Conservation (phyloP, 2,113 vertebrate genomes). For the Epinephelus moara region DNA sequence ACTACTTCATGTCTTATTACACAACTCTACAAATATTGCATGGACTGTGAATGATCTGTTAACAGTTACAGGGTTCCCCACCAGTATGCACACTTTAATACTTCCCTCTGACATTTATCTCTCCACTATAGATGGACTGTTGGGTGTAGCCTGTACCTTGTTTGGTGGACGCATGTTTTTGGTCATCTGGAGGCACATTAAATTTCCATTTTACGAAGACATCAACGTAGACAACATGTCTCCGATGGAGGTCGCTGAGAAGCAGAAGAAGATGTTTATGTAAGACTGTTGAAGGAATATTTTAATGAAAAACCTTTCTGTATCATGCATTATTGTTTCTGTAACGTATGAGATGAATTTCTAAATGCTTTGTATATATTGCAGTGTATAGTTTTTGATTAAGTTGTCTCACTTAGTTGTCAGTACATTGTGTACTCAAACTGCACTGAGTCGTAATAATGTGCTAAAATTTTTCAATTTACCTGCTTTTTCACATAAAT, state of each 20-base stretch:
- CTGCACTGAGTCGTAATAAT: not conserved
- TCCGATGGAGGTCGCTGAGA: conserved; percentile 71
- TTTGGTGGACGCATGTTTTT: conserved; percentile 51
- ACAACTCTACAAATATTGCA: not conserved
- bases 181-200: conserved; percentile 70
- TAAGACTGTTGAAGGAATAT: conserved; percentile 1
- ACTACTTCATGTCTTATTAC: not conserved
- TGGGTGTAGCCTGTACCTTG: conserved; percentile 62
- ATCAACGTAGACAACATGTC: conserved; percentile 41
- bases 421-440: not conserved
- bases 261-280: conserved; percentile 68
- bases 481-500: not conserved
- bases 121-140: conserved; percentile 57
- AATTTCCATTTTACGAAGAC: conserved; percentile 57
- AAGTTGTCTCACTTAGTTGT: not conserved
- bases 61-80: no score
- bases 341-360: not conserved
- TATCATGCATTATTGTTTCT: not conserved
- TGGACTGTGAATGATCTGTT: not conserved
- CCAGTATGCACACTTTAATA: conserved; percentile 6
- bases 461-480: not conserved
- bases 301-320: not conserved
- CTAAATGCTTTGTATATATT: conserved; percentile 8
- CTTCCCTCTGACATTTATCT: conserved; percentile 4
- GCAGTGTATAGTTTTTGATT: no score